phyloP scores from a whole-genome alignment of 1,140 invertebrate species.

The Neelides sp. region DNA sequence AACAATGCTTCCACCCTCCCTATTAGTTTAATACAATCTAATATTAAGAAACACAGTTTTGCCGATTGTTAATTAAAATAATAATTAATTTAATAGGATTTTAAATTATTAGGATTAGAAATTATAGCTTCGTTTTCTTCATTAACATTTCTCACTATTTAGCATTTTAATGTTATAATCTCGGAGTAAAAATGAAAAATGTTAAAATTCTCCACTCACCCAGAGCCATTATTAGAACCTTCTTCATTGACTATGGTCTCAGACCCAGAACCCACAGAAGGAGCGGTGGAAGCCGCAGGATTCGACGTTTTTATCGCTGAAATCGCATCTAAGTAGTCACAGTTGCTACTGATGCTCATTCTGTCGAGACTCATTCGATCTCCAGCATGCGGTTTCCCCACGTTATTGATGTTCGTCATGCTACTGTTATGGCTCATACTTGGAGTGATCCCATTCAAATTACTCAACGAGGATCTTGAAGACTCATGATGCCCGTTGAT shows the following conservation, averaged over 20 bases:
- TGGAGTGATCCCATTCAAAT: constrained; percentile 10
- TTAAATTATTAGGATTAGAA: constrained; percentile 8
- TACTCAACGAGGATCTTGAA: too few species aligned
- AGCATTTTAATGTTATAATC: too few species aligned
- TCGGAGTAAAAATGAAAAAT: neutral
- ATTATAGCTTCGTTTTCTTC: too few species aligned
- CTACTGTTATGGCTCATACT: constrained; percentile 29
- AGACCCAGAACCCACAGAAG: constrained; percentile 21
- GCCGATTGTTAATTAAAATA: neutral
- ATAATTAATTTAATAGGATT: neutral
- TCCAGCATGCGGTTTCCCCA: constrained; percentile 8
- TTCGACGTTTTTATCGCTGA: constrained; percentile 31
- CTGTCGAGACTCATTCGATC: constrained; percentile 25
- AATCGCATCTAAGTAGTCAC: constrained; percentile 31
- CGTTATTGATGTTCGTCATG: constrained; percentile 23
- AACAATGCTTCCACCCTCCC: constrained; percentile 20
- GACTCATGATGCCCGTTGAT: too few species aligned
- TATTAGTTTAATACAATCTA: constrained; percentile 4
- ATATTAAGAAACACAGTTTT: neutral
- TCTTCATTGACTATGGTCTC: constrained; percentile 31
- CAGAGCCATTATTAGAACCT: constrained; percentile 22
- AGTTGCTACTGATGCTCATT: constrained; percentile 24
- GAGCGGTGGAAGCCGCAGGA: constrained; percentile 19
- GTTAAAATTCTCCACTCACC: constrained; percentile 16
- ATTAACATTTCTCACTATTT: too few species aligned